Evolutionary conservation across 2,888 invertebrate species (phyloP).

Genomic region (Papilio elwesi): DNA sequence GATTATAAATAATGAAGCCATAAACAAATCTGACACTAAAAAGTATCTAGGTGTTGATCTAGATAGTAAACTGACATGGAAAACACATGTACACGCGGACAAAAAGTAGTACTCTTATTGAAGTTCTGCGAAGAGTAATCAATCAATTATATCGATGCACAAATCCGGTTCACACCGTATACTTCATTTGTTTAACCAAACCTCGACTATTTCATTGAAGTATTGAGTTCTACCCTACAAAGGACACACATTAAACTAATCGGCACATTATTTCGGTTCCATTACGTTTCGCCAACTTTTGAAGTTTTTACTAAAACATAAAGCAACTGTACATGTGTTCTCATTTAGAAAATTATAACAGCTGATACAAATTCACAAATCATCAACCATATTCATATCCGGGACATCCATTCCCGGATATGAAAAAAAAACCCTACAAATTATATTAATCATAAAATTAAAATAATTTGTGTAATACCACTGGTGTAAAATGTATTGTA

Average conservation of each 20-base stretch:
- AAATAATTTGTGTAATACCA: no score
- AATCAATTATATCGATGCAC: neutral
- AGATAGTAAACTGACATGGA: conserved; percentile 2
- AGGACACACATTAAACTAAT: neutral
- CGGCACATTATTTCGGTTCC: neutral
- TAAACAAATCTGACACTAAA: neutral
- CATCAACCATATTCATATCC: no score
- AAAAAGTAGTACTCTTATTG: neutral
- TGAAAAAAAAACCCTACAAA: no score
- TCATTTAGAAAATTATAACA: no score
- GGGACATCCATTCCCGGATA: no score
- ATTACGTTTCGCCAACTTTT: neutral
- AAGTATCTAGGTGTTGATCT: neutral
- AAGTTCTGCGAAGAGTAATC: neutral
- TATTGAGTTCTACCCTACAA: neutral
- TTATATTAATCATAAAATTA: no score
- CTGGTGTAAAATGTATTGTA: no score
- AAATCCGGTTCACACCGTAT: neutral
- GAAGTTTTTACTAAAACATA: neutral
- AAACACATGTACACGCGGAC: neutral
- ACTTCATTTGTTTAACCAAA: neutral
- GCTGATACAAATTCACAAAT: no score
- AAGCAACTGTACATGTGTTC: no score
- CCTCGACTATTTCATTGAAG: neutral
- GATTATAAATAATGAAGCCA: conserved; percentile 9